phyloP scores from a whole-genome alignment of 2,888 invertebrate genomes.

The Drosophila paramelanica region DNA sequence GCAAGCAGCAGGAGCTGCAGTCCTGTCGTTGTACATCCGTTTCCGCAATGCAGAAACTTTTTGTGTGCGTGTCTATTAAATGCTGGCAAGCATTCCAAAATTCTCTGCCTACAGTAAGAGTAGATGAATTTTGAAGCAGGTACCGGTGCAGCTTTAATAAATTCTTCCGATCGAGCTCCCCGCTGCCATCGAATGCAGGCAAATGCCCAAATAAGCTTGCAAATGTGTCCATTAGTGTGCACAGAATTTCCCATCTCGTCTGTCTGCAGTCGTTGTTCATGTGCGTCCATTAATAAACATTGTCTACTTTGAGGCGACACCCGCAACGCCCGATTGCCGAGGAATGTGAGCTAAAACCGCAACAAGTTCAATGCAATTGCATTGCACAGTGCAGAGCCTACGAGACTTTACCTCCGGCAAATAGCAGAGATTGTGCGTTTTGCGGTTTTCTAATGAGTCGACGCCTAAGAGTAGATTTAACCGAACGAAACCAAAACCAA shows the following conservation, averaged over 20 bases:
- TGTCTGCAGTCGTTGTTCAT: slow-evolving; percentile 21
- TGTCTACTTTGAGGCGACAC: slow-evolving; percentile 49
- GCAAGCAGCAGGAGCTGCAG: slow-evolving; percentile 4
- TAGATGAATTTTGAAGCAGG: slow-evolving; percentile 40
- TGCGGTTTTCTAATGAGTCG: slow-evolving; percentile 63
- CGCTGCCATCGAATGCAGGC: slow-evolving; percentile 13
- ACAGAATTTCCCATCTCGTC: slow-evolving; percentile 31
- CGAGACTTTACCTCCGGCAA: slow-evolving; percentile 7
- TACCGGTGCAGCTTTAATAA: slow-evolving; percentile 42
- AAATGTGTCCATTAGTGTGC: slow-evolving; percentile 54
- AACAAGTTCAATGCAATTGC: slow-evolving; percentile 39
- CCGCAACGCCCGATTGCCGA: slow-evolving; percentile 49
- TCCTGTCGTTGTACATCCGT: slow-evolving; percentile 36
- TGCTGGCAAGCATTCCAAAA: slow-evolving; percentile 27
- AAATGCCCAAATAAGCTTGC: slow-evolving; percentile 29
- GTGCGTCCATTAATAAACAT: slow-evolving; percentile 58
- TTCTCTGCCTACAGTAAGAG: slow-evolving; percentile 13
- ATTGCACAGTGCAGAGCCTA: slow-evolving; percentile 22
- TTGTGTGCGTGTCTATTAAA: slow-evolving; percentile 22
- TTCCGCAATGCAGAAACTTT: slow-evolving; percentile 54
- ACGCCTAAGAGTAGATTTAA: slow-evolving; percentile 24
- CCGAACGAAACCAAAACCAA: slow-evolving; percentile 21
- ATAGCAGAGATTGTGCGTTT: slow-evolving; percentile 51
- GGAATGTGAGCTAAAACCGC: slow-evolving; percentile 26
- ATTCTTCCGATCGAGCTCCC: slow-evolving; percentile 25